Conservation (phyloP, 2,888 invertebrate genomes). For the Melanostoma scalare region DNA sequence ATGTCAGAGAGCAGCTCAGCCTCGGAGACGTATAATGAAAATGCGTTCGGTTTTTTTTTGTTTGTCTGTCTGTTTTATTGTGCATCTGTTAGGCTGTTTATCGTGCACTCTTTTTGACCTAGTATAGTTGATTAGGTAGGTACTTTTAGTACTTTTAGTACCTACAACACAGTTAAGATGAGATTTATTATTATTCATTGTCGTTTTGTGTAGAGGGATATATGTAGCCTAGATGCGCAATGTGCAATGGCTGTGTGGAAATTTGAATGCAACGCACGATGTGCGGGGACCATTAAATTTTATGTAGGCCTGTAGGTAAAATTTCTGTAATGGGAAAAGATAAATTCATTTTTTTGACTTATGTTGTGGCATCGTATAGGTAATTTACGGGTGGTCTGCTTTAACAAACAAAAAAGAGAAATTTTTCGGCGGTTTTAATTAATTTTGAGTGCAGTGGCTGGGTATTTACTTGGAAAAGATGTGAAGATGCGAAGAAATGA, state of each 20-base stretch:
- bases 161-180: not conserved
- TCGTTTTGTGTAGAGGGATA: not conserved
- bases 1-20: slow-evolving; percentile 1
- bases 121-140: slow-evolving; percentile 18
- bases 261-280: slow-evolving; percentile 42
- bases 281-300: slow-evolving; percentile 34
- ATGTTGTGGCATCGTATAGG: not conserved
- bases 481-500: no score
- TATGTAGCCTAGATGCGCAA: not conserved
- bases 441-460: no score
- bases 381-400: slow-evolving; percentile 23
- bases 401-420: slow-evolving; percentile 16
- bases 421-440: not conserved
- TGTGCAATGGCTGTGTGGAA: slow-evolving; percentile 16
- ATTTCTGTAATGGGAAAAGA: slow-evolving; percentile 41
- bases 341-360: slow-evolving; percentile 20
- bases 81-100: slow-evolving; percentile 19
- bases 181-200: slow-evolving; percentile 33
- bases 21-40: slow-evolving; percentile 7
- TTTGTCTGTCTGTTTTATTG: slow-evolving; percentile 2
- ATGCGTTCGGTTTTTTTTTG: slow-evolving; percentile 19
- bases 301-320: slow-evolving; percentile 35
- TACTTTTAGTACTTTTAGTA: slow-evolving; percentile 22
- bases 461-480: no score
- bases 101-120: slow-evolving; percentile 42